These are phyloP conservation scores for Apis dorsata DNA, from an alignment of 1,140 invertebrate species.

Conservation along the genomic window DNA sequence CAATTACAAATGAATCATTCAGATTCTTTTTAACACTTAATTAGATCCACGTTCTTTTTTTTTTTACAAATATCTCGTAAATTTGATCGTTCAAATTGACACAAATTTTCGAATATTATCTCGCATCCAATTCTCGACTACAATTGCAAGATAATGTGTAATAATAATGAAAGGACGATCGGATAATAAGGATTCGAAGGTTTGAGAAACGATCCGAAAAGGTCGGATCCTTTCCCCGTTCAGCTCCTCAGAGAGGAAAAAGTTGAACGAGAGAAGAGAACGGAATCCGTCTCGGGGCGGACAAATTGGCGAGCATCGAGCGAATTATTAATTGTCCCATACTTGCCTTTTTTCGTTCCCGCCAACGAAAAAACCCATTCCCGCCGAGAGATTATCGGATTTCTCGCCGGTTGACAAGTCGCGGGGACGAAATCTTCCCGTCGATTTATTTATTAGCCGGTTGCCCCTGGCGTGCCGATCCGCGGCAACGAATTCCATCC, in stretches of 20 bases:
- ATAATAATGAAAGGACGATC: slow-evolving; percentile 6
- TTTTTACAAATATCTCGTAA: too few species aligned
- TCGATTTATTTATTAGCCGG: slow-evolving; percentile 76
- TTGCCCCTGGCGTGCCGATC: slow-evolving; percentile 60
- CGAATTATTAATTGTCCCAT: slow-evolving; percentile 78
- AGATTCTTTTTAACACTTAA: too few species aligned
- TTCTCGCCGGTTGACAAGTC: slow-evolving; percentile 53
- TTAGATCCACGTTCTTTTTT: too few species aligned
- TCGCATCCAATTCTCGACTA: too few species aligned
- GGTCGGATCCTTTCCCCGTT: background rate
- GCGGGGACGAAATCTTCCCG: slow-evolving; percentile 22
- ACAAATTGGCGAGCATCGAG: slow-evolving; percentile 74
- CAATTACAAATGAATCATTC: too few species aligned
- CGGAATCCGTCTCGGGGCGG: slow-evolving; percentile 63
- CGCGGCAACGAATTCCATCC: slow-evolving; percentile 34
- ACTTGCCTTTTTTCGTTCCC: slow-evolving; percentile 51
- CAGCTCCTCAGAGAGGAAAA: slow-evolving; percentile 26
- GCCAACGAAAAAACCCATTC: background rate
- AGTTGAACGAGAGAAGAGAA: background rate
- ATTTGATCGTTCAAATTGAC: too few species aligned
- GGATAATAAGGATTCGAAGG: background rate
- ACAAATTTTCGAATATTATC: too few species aligned
- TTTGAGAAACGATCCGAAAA: slow-evolving; percentile 10
- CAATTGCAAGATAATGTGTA: background rate
- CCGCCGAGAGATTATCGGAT: slow-evolving; percentile 28